phyloP scores from a whole-genome alignment of 2,797 vertebrate genomes.

The Silurus aristotelis region DNA sequence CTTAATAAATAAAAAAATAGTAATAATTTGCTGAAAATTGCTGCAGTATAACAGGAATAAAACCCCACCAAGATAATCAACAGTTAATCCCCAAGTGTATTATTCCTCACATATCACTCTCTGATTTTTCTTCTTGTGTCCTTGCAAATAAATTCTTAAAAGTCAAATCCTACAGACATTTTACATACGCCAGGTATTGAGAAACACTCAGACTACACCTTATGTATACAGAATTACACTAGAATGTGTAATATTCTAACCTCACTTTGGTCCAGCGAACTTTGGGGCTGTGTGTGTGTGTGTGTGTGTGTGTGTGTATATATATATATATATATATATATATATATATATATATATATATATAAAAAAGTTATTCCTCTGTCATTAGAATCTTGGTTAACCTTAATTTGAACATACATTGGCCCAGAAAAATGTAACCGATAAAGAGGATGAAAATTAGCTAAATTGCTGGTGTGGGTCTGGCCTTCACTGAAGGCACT shows the following conservation, averaged over 20 bases:
- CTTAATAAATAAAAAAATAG: not conserved
- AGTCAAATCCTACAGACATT: not conserved
- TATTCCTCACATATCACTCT: not conserved
- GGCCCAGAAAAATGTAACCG: not conserved
- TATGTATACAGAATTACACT: not conserved
- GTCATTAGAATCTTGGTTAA: not conserved
- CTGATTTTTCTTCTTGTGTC: not conserved
- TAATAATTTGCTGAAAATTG: not conserved
- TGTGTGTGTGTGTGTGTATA: too few species aligned
- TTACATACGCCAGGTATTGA: not conserved
- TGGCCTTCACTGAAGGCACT: constrained; percentile 40
- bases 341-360: too few species aligned
- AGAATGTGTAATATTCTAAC: not conserved
- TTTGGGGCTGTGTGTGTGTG: not conserved
- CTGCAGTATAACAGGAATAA: not conserved
- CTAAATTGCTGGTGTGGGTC: not conserved
- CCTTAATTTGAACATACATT: not conserved
- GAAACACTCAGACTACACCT: not conserved
- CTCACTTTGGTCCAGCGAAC: constrained; percentile 25
- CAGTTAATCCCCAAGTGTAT: not conserved
- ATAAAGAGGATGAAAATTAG: not conserved
- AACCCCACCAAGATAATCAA: not conserved
- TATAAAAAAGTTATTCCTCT: not conserved
- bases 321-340: too few species aligned
- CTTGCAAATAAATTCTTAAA: not conserved